phyloP scores from a whole-genome alignment of 2,797 vertebrate species.

The Dicrostonyx torquatus region DNA sequence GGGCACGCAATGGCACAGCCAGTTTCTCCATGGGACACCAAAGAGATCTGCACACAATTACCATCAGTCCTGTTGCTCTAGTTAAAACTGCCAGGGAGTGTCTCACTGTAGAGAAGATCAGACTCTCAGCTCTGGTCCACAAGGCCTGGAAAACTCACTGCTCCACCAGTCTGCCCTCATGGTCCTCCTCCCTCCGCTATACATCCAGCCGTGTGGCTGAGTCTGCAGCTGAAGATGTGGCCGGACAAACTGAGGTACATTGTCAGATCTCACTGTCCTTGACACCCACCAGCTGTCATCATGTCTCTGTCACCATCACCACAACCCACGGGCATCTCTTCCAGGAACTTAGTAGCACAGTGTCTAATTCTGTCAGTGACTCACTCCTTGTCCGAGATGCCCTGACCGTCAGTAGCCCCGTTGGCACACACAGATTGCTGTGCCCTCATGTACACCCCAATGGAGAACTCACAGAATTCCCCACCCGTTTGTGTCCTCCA shows the following conservation, averaged over 20 bases:
- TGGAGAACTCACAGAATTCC: background rate
- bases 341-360: background rate
- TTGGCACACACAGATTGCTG: background rate
- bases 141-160: background rate
- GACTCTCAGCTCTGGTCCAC: background rate
- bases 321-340: background rate
- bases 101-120: background rate
- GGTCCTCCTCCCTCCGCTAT: fast-evolving
- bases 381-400: background rate
- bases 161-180: background rate
- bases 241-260: too few species aligned
- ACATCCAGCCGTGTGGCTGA: background rate
- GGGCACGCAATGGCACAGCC: background rate
- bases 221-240: background rate
- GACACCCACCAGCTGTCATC: background rate
- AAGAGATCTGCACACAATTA: background rate
- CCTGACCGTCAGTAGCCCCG: too few species aligned
- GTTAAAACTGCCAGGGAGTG: background rate
- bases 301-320: background rate
- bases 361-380: background rate
- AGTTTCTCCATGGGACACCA: background rate
- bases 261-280: background rate
- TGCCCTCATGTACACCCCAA: background rate
- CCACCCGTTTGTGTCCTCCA: background rate
- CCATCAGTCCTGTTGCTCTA: background rate